Evolutionary conservation across 2,113 vertebrate genomes (phyloP).

Genomic region (Martes martes): DNA sequence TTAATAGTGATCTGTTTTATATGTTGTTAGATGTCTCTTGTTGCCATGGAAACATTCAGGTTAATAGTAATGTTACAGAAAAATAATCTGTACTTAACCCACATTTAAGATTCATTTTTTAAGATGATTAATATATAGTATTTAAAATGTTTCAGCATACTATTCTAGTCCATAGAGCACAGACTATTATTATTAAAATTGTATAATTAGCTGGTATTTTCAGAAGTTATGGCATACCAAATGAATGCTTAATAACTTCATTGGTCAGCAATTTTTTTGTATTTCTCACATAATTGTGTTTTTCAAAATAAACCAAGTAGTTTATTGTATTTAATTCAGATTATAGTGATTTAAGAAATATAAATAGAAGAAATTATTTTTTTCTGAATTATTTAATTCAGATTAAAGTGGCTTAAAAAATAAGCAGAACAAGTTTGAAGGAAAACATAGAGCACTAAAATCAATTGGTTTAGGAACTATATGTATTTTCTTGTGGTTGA

Average conservation of each 20-base stretch:
- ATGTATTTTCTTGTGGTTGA: not conserved
- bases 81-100: slow-evolving; percentile 55
- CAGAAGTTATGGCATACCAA: slow-evolving; percentile 35
- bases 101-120: slow-evolving; percentile 39
- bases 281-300: slow-evolving; percentile 30
- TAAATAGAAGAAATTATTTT: not conserved
- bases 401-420: not conserved
- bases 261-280: slow-evolving; percentile 18
- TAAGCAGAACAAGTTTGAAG: not conserved
- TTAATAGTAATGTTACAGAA: slow-evolving; percentile 51
- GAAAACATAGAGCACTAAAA: not conserved
- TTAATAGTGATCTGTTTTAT: slow-evolving; percentile 47
- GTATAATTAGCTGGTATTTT: slow-evolving; percentile 46
- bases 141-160: slow-evolving; percentile 48
- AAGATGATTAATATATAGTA: slow-evolving; percentile 25
- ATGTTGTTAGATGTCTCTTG: slow-evolving; percentile 42
- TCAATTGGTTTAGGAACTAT: not conserved
- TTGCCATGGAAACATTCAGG: slow-evolving; percentile 56
- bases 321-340: slow-evolving; percentile 46
- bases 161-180: not conserved
- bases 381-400: not conserved
- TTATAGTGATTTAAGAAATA: slow-evolving; percentile 23
- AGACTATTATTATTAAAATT: slow-evolving; percentile 53
- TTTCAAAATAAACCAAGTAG: slow-evolving; percentile 39
- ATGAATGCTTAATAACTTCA: slow-evolving; percentile 18